Conservation (phyloP, 2,888 invertebrate species). For the Aphidoletes aphidimyza region DNA sequence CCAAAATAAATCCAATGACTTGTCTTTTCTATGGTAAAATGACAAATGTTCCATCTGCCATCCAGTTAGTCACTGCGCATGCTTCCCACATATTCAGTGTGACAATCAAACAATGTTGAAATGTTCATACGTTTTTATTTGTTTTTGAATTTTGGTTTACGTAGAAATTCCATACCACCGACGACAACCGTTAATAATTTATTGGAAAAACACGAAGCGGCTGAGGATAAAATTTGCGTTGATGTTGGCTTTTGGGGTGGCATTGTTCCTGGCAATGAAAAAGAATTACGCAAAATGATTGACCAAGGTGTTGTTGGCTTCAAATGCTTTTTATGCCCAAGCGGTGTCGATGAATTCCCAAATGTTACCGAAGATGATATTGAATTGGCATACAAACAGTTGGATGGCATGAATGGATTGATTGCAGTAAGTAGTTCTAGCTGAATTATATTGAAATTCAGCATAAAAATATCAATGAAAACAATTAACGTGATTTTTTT, state of each 20-base stretch:
- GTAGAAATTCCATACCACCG: constrained; percentile 78
- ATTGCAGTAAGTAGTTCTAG: constrained; percentile 70
- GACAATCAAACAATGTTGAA: not conserved
- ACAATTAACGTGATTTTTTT: not conserved
- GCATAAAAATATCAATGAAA: not conserved
- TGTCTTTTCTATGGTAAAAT: not conserved
- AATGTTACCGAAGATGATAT: constrained; percentile 71
- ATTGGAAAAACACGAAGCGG: constrained; percentile 71
- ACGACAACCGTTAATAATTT: constrained; percentile 74
- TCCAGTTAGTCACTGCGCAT: not conserved
- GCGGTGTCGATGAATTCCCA: constrained; percentile 77
- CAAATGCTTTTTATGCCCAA: constrained; percentile 77
- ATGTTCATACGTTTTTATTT: not conserved
- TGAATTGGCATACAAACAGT: constrained; percentile 69
- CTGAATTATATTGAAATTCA: not conserved
- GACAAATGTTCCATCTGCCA: constrained; percentile 27
- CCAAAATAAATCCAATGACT: too few relatives aligned
- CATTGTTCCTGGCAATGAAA: constrained; percentile 75
- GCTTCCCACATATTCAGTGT: not conserved
- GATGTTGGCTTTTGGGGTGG: constrained; percentile 86
- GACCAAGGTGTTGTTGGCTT: constrained; percentile 78
- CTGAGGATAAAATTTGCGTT: constrained; percentile 71
- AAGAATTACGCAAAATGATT: constrained; percentile 70
- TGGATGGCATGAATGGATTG: constrained; percentile 72
- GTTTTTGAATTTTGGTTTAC: not conserved